These are phyloP conservation scores for Poecilobothrus nobilitatus DNA, from an alignment of 2,888 invertebrate genomes.

Conservation along the genomic window DNA sequence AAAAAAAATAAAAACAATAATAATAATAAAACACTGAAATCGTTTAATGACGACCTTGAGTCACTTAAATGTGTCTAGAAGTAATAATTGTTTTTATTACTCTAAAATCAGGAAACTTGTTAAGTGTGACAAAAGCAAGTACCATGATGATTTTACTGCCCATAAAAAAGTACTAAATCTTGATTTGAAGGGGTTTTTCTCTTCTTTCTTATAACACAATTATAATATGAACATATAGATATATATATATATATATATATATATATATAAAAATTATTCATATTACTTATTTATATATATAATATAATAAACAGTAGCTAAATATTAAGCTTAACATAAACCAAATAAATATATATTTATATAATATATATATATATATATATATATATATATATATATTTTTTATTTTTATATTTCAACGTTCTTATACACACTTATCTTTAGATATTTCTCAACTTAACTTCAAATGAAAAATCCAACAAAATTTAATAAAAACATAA, in stretches of 20 bases:
- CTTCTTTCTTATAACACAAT: conserved; percentile 14
- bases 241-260: not conserved
- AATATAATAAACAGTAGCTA: not conserved
- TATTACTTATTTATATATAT: no score
- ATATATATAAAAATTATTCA: not conserved
- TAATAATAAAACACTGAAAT: conserved; percentile 13
- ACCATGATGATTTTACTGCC: conserved; percentile 24
- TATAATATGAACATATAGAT: not conserved
- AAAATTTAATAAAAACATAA: not conserved
- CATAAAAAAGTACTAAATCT: conserved; percentile 20
- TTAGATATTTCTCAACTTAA: not conserved
- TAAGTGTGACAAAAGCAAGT: conserved; percentile 19
- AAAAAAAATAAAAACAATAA: no score
- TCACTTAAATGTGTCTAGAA: conserved; percentile 2
- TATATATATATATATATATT: not conserved
- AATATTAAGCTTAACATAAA: not conserved
- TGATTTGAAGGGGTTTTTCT: conserved; percentile 17
- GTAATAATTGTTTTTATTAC: not conserved
- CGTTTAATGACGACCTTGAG: conserved; percentile 7
- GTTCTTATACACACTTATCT: not conserved
- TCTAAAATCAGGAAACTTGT: conserved; percentile 12
- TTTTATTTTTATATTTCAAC: not conserved
- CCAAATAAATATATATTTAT: not conserved
- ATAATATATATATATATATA: no score
- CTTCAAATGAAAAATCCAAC: not conserved